A percentile compares a stretch with the other conserved stretches of the same genome.
These are phyloP conservation scores for Oriolus oriolus DNA, from an alignment of 2,113 vertebrate genomes.

Conservation along the genomic window DNA sequence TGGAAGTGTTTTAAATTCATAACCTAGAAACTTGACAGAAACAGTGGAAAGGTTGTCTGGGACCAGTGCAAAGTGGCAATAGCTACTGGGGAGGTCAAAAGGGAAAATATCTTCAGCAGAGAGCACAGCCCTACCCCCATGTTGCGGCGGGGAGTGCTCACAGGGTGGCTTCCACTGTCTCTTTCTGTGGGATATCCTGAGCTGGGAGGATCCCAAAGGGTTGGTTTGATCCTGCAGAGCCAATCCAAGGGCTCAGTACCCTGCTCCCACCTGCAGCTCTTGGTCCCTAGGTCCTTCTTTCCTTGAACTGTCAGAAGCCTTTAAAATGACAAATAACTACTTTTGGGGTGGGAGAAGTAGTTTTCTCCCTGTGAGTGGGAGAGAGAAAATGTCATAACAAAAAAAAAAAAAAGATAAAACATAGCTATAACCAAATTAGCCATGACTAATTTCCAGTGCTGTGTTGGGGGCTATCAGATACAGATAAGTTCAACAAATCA, in stretches of 20 bases:
- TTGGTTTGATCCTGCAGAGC: background rate
- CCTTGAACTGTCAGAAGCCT: background rate
- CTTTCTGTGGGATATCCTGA: background rate
- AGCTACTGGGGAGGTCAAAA: background rate
- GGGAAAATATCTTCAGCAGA: background rate
- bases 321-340: background rate
- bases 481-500: background rate
- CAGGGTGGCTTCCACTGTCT: accelerated
- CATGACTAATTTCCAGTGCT: background rate
- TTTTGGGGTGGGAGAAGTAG: background rate
- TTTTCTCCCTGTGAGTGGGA: background rate
- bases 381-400: background rate
- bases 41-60: background rate
- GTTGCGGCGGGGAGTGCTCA: background rate
- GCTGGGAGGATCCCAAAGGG: background rate
- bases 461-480: background rate
- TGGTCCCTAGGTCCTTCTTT: background rate
- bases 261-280: background rate
- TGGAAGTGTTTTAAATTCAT: background rate
- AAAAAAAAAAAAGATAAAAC: background rate
- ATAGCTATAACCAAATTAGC: background rate
- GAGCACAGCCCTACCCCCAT: background rate
- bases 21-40: background rate
- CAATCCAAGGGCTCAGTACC: background rate
- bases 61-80: background rate